A percentile compares a stretch with the other conserved stretches of the same genome.
These are phyloP conservation scores for Hippocampus zosterae DNA, from an alignment of 2,113 vertebrate species.

Conservation along the genomic window DNA sequence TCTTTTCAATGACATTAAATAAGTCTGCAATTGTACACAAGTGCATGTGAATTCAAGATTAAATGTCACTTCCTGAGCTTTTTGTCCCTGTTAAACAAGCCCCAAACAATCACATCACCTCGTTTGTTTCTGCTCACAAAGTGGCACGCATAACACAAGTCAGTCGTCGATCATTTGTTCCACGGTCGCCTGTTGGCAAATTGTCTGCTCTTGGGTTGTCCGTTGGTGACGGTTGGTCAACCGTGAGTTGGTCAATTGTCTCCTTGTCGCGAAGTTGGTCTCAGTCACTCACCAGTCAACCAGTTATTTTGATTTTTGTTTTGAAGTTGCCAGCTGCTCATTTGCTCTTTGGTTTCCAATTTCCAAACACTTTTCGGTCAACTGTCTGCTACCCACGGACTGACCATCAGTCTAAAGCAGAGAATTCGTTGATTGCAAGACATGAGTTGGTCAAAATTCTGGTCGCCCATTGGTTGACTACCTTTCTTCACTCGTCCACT, in stretches of 20 bases:
- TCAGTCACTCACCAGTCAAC: not conserved
- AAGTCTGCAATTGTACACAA: conserved; percentile 59
- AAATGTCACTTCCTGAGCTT: conserved; percentile 59
- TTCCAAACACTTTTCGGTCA: not conserved
- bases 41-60: conserved; percentile 29
- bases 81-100: conserved; percentile 37
- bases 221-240: not conserved
- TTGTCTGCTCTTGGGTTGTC: not conserved
- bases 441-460: too few species aligned
- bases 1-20: conserved; percentile 54
- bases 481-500: too few species aligned
- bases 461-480: not conserved
- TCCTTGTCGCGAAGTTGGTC: not conserved
- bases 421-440: not conserved
- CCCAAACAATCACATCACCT: conserved; percentile 20
- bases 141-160: not conserved
- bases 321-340: not conserved
- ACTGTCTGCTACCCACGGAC: not conserved
- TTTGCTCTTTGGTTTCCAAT: not conserved
- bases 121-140: conserved; percentile 3
- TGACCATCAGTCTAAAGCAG: not conserved
- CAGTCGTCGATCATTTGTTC: not conserved
- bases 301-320: not conserved
- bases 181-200: not conserved
- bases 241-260: not conserved